Conservation (phyloP, 2,113 vertebrate genomes). For the Lepidiolamprologus cunningtoni region DNA sequence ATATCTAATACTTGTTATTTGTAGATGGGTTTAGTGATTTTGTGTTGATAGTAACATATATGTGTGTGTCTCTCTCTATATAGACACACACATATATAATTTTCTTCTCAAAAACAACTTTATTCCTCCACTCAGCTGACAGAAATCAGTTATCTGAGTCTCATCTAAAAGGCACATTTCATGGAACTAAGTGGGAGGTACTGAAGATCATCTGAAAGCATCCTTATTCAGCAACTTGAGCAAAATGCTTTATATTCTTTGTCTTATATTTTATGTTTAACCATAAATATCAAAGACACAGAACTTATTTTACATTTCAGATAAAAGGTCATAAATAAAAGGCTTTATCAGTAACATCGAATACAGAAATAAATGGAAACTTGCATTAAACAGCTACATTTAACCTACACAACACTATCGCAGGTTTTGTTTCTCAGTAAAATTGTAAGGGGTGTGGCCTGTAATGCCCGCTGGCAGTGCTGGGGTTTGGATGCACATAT, state of each 20-base stretch:
- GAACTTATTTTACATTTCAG: not conserved
- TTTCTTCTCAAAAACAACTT: not conserved
- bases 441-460: constrained; percentile 53
- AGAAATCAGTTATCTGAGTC: not conserved
- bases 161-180: not conserved
- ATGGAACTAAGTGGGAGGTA: not conserved
- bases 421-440: constrained; percentile 53
- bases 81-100: not conserved
- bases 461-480: constrained; percentile 46
- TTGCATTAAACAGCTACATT: not conserved
- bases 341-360: not conserved
- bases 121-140: not conserved
- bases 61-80: accelerated
- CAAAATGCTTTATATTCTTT: not conserved
- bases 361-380: not conserved
- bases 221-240: not conserved
- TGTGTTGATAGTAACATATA: not conserved
- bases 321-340: not conserved
- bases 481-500: constrained; percentile 63
- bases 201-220: not conserved
- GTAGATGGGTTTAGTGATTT: not conserved
- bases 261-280: not conserved
- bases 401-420: constrained; percentile 14
- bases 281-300: not conserved
- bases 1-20: not conserved